Evolutionary conservation across 2,113 vertebrate species (phyloP).

Genomic region (Gymnarchus niloticus): DNA sequence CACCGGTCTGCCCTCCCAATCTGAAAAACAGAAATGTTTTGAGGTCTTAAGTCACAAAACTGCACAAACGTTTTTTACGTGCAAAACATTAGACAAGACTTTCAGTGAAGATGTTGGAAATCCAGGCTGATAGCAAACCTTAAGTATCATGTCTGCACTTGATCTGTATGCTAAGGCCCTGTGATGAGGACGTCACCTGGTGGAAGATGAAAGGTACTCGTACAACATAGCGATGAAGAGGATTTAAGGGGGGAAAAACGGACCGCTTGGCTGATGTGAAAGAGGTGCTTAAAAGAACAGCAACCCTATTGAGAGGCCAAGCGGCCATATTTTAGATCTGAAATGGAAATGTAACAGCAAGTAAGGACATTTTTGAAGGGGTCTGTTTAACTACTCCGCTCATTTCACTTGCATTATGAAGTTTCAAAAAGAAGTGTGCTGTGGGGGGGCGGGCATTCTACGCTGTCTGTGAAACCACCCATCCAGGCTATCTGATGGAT

Average conservation of each 20-base stretch:
- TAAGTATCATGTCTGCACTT: background rate
- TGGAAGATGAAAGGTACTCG: background rate
- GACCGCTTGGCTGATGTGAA: slow-evolving; percentile 1
- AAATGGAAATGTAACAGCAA: background rate
- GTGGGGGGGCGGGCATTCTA: background rate
- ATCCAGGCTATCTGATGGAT: background rate
- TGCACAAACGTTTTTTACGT: background rate
- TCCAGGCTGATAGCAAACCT: background rate
- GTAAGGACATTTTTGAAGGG: background rate
- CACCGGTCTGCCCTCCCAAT: no score
- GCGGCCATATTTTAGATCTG: background rate
- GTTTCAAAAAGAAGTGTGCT: background rate
- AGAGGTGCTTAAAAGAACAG: slow-evolving; percentile 3
- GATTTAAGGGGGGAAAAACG: slow-evolving; percentile 7
- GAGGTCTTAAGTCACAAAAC: background rate
- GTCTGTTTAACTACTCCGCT: background rate
- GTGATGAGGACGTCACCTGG: background rate
- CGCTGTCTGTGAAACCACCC: background rate
- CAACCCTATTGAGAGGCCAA: background rate
- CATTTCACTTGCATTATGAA: background rate
- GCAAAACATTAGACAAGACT: background rate
- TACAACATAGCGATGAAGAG: background rate
- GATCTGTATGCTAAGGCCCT: slow-evolving; percentile 8
- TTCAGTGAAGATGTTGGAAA: background rate
- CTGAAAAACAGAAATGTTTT: no score